A percentile compares a stretch with the other conserved stretches of the same genome.
Evolutionary conservation across 2,888 invertebrate genomes (phyloP).

Genomic region (Xanthostigma xanthostigma): DNA sequence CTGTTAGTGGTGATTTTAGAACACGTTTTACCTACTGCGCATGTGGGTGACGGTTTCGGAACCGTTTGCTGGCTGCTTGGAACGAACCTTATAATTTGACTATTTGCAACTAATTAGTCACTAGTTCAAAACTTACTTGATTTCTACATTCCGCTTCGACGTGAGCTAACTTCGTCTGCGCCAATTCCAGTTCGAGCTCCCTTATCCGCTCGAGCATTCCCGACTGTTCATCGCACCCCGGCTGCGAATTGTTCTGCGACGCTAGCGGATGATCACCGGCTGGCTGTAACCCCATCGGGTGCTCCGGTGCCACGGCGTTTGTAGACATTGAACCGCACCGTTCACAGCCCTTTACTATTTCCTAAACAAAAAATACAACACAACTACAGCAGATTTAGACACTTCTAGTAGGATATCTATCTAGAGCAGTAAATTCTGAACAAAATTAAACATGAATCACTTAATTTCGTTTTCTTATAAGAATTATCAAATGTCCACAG

Average conservation of each 20-base stretch:
- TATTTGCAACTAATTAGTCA: neutral
- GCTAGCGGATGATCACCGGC: conserved; percentile 2
- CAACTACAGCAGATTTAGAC: too few relatives aligned
- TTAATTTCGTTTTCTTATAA: too few relatives aligned
- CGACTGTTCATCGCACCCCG: conserved; percentile 25
- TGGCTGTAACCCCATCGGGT: neutral
- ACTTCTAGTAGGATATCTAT: too few relatives aligned
- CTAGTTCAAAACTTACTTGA: conserved; percentile 44
- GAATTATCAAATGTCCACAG: too few relatives aligned
- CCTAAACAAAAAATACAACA: conserved; percentile 19
- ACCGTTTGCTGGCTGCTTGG: too few relatives aligned
- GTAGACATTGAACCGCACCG: conserved; percentile 27
- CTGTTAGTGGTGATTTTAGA: too few relatives aligned
- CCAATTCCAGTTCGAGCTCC: conserved; percentile 87
- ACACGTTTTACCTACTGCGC: too few relatives aligned
- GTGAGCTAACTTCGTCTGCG: conserved; percentile 90
- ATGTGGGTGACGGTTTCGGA: too few relatives aligned
- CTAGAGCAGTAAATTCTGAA: too few relatives aligned
- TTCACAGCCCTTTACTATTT: conserved; percentile 29
- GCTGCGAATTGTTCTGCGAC: neutral
- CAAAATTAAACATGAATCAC: too few relatives aligned
- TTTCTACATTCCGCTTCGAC: conserved; percentile 95
- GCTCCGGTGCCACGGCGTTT: neutral
- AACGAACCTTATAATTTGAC: conserved; percentile 2
- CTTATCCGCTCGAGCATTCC: conserved; percentile 54